Evolutionary conservation across 2,888 invertebrate species (phyloP).

Genomic region (Pycnomerus fuliginosus): DNA sequence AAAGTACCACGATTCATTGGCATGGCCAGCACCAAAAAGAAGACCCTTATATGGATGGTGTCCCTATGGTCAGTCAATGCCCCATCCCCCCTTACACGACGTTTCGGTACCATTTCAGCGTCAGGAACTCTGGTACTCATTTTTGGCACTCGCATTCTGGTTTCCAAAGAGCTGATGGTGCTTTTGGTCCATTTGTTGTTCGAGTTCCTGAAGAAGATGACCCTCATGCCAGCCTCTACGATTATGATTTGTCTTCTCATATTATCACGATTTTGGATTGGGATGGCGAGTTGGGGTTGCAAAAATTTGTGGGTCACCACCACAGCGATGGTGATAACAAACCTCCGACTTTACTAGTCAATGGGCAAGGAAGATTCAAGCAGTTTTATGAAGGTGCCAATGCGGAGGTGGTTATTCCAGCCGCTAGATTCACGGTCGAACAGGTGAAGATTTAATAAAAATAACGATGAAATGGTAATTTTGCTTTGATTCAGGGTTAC

Average conservation of each 20-base stretch:
- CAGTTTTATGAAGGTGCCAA: slow-evolving; percentile 45
- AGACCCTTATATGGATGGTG: slow-evolving; percentile 87
- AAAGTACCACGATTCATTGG: slow-evolving; percentile 88
- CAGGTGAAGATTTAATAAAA: slow-evolving; percentile 54
- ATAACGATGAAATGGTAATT: no score
- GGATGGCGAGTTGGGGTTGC: slow-evolving; percentile 70
- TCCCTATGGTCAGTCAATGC: slow-evolving; percentile 83
- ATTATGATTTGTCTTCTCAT: slow-evolving; percentile 76
- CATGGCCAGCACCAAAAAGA: slow-evolving; percentile 82
- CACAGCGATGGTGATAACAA: slow-evolving; percentile 82
- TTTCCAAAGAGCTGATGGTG: slow-evolving; percentile 84
- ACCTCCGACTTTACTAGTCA: slow-evolving; percentile 76
- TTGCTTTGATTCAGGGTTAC: slow-evolving; percentile 67
- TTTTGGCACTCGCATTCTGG: slow-evolving; percentile 84
- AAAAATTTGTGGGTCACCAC: slow-evolving; percentile 82
- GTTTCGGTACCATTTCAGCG: slow-evolving; percentile 75
- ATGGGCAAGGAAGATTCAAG: slow-evolving; percentile 71
- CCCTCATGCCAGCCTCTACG: slow-evolving; percentile 68
- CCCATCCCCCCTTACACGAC: slow-evolving; percentile 74
- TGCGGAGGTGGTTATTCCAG: slow-evolving; percentile 57
- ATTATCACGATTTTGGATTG: slow-evolving; percentile 79
- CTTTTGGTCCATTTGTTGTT: slow-evolving; percentile 77
- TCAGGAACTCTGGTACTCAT: slow-evolving; percentile 75
- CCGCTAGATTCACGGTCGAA: slow-evolving; percentile 66
- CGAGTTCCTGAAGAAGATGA: slow-evolving; percentile 65